Evolutionary conservation across 2,888 invertebrate genomes (phyloP).

Genomic region (Himalopsyche tibetana): DNA sequence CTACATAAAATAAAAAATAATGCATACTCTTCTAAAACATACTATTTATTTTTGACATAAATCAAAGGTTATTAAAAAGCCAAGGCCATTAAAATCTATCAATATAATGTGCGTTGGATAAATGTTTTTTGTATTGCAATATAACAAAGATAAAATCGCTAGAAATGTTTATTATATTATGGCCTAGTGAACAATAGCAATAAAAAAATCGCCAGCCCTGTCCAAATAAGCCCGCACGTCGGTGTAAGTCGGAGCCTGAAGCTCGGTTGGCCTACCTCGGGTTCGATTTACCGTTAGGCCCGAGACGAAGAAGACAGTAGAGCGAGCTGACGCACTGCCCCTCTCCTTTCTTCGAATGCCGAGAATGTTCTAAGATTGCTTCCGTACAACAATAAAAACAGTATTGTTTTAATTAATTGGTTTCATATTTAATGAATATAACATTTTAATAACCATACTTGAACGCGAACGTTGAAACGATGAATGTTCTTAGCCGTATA

Average conservation of each 20-base stretch:
- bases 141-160: too few relatives aligned
- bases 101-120: too few relatives aligned
- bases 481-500: too few relatives aligned
- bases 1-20: too few relatives aligned
- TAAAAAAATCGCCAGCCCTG: neutral
- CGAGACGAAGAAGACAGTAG: constrained; percentile 22
- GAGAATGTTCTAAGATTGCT: neutral
- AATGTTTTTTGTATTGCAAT: too few relatives aligned
- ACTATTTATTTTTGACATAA: too few relatives aligned
- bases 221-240: neutral
- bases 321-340: neutral
- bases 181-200: neutral
- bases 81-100: too few relatives aligned
- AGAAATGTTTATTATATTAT: neutral
- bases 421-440: neutral
- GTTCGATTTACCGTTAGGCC: constrained; percentile 29
- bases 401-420: neutral
- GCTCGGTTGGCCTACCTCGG: constrained; percentile 30
- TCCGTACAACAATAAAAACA: neutral
- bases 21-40: too few relatives aligned
- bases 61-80: too few relatives aligned
- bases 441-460: neutral
- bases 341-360: constrained; percentile 22
- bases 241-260: neutral
- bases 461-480: too few relatives aligned